Evolutionary conservation across 2,113 vertebrate genomes (phyloP).

Genomic region (Strix aluco): DNA sequence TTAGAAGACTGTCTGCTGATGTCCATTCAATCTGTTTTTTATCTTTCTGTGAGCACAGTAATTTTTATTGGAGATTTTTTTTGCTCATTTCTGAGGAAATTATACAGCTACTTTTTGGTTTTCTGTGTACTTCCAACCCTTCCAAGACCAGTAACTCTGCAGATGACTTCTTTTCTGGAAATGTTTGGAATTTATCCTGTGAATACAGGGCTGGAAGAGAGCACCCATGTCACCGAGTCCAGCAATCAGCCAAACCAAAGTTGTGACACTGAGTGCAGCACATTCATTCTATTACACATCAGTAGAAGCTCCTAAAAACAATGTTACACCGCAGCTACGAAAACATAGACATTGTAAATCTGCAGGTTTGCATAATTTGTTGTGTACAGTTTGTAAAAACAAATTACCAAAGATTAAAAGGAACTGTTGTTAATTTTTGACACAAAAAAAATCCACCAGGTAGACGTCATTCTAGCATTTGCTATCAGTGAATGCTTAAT

Average conservation of each 20-base stretch:
- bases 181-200: neutral
- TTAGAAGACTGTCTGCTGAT: neutral
- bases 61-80: neutral
- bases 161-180: neutral
- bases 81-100: neutral
- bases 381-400: neutral
- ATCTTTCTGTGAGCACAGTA: neutral
- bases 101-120: neutral
- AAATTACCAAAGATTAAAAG: neutral
- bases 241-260: neutral
- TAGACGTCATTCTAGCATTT: neutral
- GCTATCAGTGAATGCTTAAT: neutral
- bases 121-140: neutral
- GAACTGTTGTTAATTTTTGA: neutral
- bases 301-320: neutral
- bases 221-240: neutral
- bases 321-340: neutral
- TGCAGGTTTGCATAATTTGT: neutral
- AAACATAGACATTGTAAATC: neutral
- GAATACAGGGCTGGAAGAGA: neutral
- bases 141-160: neutral
- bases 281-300: neutral
- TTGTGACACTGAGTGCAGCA: neutral
- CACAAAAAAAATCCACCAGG: neutral
- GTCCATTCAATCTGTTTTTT: neutral